Percentiles rank a stretch among this genome's conserved stretches.
Conservation (phyloP, 2,113 vertebrate genomes). For the Terrapene triunguis region DNA sequence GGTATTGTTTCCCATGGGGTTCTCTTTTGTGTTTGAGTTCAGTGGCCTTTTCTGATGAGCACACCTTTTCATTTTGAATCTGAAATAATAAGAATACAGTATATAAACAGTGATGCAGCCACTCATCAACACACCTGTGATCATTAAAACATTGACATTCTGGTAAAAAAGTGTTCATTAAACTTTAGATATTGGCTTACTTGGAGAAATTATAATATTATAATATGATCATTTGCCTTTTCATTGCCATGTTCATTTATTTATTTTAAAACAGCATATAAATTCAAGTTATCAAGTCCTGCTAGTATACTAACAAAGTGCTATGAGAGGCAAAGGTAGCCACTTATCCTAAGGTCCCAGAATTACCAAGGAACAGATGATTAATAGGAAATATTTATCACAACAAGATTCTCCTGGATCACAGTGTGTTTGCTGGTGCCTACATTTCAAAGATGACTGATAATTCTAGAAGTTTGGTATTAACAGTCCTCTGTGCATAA, state of each 20-base stretch:
- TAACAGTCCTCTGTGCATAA: rapidly evolving
- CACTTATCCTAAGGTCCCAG: not conserved
- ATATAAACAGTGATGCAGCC: conserved; percentile 56
- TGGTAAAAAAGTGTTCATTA: not conserved
- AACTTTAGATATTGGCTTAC: not conserved
- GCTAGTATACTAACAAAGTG: not conserved
- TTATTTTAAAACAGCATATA: not conserved
- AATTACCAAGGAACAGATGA: not conserved
- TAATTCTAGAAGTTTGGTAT: not conserved
- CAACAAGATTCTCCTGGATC: not conserved
- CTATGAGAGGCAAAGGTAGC: not conserved
- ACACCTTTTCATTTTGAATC: conserved; percentile 74
- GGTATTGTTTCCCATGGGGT: conserved; percentile 56
- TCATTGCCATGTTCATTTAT: not conserved
- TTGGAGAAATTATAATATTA: not conserved
- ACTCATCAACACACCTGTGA: not conserved
- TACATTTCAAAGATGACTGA: rapidly evolving
- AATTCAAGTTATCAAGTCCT: not conserved
- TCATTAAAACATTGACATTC: not conserved
- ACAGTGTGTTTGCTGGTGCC: not conserved
- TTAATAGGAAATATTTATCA: not conserved
- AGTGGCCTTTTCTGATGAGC: conserved; percentile 39
- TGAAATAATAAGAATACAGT: conserved; percentile 72
- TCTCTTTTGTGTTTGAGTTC: conserved; percentile 51
- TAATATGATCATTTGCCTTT: not conserved